A percentile compares a stretch with the other conserved stretches of the same genome.
Evolutionary conservation across 2,888 invertebrate genomes (phyloP).

Genomic region (Abscondita cerata): DNA sequence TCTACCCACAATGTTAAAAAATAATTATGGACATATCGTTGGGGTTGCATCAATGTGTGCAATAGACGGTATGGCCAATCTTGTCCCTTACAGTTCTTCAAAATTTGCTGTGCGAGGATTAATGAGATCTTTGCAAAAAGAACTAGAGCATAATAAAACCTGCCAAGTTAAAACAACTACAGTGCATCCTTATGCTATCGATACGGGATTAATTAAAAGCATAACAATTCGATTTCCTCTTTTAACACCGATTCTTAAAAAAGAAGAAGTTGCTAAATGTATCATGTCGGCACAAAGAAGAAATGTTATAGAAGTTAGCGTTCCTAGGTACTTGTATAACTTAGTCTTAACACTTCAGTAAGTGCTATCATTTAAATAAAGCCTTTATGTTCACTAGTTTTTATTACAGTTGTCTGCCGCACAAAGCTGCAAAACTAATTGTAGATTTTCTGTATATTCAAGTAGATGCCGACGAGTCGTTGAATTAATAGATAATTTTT

Average conservation of each 20-base stretch:
- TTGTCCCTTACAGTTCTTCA: slow-evolving; percentile 84
- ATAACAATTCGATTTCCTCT: slow-evolving; percentile 74
- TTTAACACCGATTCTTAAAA: slow-evolving; percentile 68
- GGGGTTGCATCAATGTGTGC: slow-evolving; percentile 81
- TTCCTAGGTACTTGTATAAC: slow-evolving; percentile 62
- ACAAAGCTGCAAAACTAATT: not conserved
- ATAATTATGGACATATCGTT: slow-evolving; percentile 78
- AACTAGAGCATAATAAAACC: slow-evolving; percentile 61
- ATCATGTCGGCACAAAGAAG: slow-evolving; percentile 74
- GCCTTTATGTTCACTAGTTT: no score
- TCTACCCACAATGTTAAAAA: slow-evolving; percentile 77
- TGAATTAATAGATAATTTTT: no score
- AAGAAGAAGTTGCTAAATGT: slow-evolving; percentile 68
- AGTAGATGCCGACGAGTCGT: not conserved
- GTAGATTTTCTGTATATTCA: not conserved
- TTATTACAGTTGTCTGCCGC: no score
- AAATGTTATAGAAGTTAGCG: slow-evolving; percentile 66
- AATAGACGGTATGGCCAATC: slow-evolving; percentile 72
- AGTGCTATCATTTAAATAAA: not conserved
- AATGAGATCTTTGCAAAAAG: slow-evolving; percentile 83
- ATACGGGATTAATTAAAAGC: slow-evolving; percentile 83
- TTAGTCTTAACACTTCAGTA: not conserved
- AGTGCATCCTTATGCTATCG: slow-evolving; percentile 87
- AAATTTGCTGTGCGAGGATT: slow-evolving; percentile 85
- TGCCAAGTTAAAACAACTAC: slow-evolving; percentile 77